Evolutionary conservation across 2,113 vertebrate species (phyloP), one percentile per base, ranked within the genome.

Genomic region (Gobiocypris rarus): DNA sequence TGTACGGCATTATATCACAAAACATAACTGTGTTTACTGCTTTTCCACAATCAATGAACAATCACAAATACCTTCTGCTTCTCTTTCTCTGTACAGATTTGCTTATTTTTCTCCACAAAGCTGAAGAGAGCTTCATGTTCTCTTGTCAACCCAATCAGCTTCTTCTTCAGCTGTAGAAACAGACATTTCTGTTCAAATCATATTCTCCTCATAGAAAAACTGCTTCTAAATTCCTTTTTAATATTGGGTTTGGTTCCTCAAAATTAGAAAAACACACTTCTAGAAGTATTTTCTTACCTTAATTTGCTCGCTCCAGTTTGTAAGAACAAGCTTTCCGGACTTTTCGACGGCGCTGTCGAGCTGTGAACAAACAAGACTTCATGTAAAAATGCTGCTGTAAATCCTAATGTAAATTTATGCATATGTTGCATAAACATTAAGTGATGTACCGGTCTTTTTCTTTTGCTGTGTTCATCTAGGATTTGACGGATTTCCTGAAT

Each of bases 71-170:
- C 95, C 93, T 96, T 97, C 84, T 93, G 93, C 89, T 95, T 96
- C 89, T 96, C 95, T 87, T 95, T 97, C 75, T 94, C 90, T 7
- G 89, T 94, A 88, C 89, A 79, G 0, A 93, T 93, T n/a, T 94
- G 94, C 84, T 93, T 96, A 84, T 94, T 96, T 81, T 91, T 96
- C 89, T 96, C 94, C 77, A 95, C 91, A 81, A 94, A 95, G 84
- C 94, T 95, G 91, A 96, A 96, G 79, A 97, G 92, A 13, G 91
- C 93, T 88, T 96, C 90, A 0, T 97, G 96, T 85, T 97, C 95
- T 89, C 93, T 95, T 45, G 94, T 96, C 82, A 95, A 90, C 41
- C 91, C 91, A 84, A 89, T 83, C 90, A 96, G 84, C 89, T 96
- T 97, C 91, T 96, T 96, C 86, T 97, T 96, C 24, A 93, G 89